Evolutionary conservation across 2,113 vertebrate genomes (phyloP).

Genomic region (Limnothrissa miodon): DNA sequence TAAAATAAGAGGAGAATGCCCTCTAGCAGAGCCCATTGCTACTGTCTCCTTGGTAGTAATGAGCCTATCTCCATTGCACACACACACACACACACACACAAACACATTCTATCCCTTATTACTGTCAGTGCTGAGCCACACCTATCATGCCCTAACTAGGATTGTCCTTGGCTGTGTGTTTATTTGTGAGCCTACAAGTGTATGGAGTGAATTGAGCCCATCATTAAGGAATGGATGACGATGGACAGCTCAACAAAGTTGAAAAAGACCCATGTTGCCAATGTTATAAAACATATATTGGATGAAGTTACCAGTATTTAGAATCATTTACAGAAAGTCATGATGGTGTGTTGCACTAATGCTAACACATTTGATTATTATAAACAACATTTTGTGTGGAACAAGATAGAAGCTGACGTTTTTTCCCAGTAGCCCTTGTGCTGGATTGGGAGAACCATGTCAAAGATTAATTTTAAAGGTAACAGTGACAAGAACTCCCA

Average conservation of each 20-base stretch:
- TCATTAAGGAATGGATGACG: constrained; percentile 62
- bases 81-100: neutral
- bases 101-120: neutral
- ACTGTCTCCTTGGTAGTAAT: constrained; percentile 20
- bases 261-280: neutral
- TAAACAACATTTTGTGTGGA: neutral
- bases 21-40: constrained; percentile 20
- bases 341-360: too few relatives aligned
- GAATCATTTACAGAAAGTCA: neutral
- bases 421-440: neutral
- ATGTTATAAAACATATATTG: neutral
- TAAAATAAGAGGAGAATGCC: constrained; percentile 34
- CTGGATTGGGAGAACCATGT: neutral
- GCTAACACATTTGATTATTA: neutral
- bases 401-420: neutral
- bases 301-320: neutral
- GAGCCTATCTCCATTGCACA: neutral
- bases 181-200: neutral
- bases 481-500: constrained; percentile 13
- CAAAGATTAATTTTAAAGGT: constrained; percentile 15
- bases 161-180: neutral
- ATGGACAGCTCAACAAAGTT: constrained; percentile 45
- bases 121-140: neutral
- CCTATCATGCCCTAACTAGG: neutral
- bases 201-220: too few relatives aligned